phyloP scores from a whole-genome alignment of 2,888 invertebrate species.

The Dicycla oo region DNA sequence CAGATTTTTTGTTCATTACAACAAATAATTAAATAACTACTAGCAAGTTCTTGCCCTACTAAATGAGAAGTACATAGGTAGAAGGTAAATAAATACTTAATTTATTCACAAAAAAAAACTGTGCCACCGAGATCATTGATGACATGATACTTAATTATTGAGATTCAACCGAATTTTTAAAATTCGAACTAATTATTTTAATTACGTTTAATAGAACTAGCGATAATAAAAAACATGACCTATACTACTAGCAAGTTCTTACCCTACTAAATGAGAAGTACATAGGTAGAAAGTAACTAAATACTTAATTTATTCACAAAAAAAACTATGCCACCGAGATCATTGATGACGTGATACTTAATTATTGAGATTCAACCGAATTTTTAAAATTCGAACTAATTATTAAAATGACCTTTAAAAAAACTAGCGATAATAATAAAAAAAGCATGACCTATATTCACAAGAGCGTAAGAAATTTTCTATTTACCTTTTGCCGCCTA shows the following conservation, averaged over 20 bases:
- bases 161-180: background rate
- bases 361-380: background rate
- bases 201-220: no score
- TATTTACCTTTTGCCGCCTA: background rate
- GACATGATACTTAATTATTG: background rate
- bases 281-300: background rate
- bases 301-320: background rate
- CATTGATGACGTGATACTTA: background rate
- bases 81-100: background rate
- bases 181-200: no score
- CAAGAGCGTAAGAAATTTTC: background rate
- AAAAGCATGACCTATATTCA: background rate
- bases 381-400: no score
- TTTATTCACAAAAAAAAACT: background rate
- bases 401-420: no score
- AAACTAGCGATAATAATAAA: no score
- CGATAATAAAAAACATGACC: no score
- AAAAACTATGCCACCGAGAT: background rate
- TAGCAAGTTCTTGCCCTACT: background rate
- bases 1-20: background rate
- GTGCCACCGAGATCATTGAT: background rate
- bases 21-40: background rate
- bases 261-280: background rate
- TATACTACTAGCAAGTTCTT: background rate
- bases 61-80: background rate